These are phyloP conservation scores for Dromas ardeola DNA, from an alignment of 2,113 vertebrate genomes.

Conservation along the genomic window DNA sequence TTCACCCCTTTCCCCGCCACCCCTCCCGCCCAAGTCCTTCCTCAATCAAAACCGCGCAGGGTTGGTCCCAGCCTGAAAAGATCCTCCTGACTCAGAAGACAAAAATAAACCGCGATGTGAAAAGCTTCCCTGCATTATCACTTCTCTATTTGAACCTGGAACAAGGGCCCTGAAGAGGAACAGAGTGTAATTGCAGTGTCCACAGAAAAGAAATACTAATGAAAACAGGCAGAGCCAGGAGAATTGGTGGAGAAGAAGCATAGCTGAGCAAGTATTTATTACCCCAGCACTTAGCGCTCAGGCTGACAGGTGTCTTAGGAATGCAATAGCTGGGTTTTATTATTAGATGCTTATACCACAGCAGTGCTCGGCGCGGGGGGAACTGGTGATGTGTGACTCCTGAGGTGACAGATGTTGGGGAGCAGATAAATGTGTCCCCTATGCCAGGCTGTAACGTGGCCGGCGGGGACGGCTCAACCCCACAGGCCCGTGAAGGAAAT, in stretches of 20 bases:
- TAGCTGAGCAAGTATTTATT: slow-evolving; percentile 47
- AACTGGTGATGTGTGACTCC: neutral
- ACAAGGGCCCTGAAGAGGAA: slow-evolving; percentile 61
- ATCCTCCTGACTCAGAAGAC: slow-evolving; percentile 51
- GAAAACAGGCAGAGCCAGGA: slow-evolving; percentile 40
- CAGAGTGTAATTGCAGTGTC: slow-evolving; percentile 61
- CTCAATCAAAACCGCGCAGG: neutral
- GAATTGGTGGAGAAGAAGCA: slow-evolving; percentile 20
- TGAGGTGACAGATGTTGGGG: no score
- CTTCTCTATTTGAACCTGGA: slow-evolving; percentile 44
- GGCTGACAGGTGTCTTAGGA: slow-evolving; percentile 37
- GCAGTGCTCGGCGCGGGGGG: neutral
- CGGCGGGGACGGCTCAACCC: neutral
- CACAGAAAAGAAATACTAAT: slow-evolving; percentile 56
- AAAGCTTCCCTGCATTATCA: slow-evolving; percentile 50
- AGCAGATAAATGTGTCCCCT: neutral
- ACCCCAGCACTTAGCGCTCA: neutral
- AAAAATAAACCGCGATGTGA: slow-evolving; percentile 50
- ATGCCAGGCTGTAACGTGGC: fast-evolving
- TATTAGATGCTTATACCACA: neutral
- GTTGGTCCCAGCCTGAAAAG: slow-evolving; percentile 20
- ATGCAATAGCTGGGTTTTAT: neutral
- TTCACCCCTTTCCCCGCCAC: neutral
- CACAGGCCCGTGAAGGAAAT: neutral
- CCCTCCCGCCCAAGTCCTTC: fast-evolving